Percentiles rank a stretch among this genome's conserved stretches.
phyloP scores from a whole-genome alignment of 2,113 vertebrate genomes.

The Phasianus colchicus region DNA sequence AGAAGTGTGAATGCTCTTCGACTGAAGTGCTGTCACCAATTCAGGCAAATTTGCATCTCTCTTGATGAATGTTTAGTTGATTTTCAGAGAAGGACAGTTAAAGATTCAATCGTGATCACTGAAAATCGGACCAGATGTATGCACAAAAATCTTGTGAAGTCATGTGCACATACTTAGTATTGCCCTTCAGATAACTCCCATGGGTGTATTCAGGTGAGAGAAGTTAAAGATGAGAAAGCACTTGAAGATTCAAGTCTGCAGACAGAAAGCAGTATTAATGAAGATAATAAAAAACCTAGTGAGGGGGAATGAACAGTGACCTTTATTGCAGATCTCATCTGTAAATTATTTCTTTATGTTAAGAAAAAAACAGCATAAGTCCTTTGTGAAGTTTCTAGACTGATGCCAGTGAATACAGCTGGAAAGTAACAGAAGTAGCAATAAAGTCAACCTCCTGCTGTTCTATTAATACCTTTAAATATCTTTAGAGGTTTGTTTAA shows the following conservation, averaged over 20 bases:
- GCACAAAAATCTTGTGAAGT: not conserved
- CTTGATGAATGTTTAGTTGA: not conserved
- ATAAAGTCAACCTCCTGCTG: not conserved
- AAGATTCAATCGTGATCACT: not conserved
- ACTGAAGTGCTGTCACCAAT: not conserved
- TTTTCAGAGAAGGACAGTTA: not conserved
- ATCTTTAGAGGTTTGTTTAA: not conserved
- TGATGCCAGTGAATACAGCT: not conserved
- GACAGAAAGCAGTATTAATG: conserved; percentile 39
- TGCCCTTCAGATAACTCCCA: not conserved
- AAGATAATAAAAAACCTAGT: conserved; percentile 28
- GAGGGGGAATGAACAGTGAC: conserved; percentile 1
- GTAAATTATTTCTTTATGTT: not conserved
- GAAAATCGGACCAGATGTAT: not conserved
- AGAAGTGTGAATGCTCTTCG: not conserved
- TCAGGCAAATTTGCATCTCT: not conserved
- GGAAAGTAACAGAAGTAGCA: not conserved
- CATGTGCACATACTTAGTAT: not conserved
- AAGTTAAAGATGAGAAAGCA: conserved; percentile 5
- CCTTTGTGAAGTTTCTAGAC: not conserved
- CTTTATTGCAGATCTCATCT: conserved; percentile 40
- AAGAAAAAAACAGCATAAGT: not conserved
- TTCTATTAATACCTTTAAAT: not conserved
- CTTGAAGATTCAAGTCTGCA: not conserved
- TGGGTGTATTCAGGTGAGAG: conserved; percentile 23